Percentiles rank a stretch among this genome's conserved stretches.
These are phyloP conservation scores for Drosophila ezoana DNA, from an alignment of 2,888 invertebrate species.

Conservation along the genomic window DNA sequence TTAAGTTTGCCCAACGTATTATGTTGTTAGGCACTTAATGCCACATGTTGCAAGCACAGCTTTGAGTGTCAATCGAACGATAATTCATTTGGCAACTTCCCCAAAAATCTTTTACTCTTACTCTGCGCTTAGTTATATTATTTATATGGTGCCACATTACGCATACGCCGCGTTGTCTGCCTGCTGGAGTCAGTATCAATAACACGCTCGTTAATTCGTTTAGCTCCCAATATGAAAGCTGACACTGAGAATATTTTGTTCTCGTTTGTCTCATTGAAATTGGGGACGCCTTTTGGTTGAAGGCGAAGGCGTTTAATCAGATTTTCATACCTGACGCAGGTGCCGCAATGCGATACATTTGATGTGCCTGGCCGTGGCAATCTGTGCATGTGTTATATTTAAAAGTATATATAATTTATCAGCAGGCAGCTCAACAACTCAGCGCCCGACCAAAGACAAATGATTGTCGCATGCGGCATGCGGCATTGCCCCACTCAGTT, in stretches of 20 bases:
- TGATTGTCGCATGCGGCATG: conserved; percentile 66
- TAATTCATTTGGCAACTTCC: background rate
- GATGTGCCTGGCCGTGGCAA: conserved; percentile 43
- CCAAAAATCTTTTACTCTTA: background rate
- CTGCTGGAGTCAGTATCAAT: conserved; percentile 55
- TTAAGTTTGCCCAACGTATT: conserved; percentile 22
- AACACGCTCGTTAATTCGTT: conserved; percentile 74
- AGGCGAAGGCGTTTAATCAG: conserved; percentile 48
- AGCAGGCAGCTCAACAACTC: conserved; percentile 44
- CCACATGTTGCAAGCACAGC: conserved; percentile 32
- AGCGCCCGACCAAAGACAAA: conserved; percentile 56
- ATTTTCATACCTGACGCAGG: conserved; percentile 59
- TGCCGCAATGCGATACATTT: conserved; percentile 64
- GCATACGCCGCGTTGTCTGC: conserved; percentile 36
- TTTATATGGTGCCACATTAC: conserved; percentile 10
- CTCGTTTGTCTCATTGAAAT: background rate
- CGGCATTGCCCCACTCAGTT: conserved; percentile 48
- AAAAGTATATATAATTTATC: conserved; percentile 69
- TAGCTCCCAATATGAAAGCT: conserved; percentile 45
- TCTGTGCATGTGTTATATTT: conserved; percentile 31
- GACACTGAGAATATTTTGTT: conserved; percentile 17
- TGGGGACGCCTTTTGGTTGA: background rate
- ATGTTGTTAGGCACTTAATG: conserved; percentile 8
- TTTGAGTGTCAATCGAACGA: no score
- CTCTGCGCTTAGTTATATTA: background rate